Percentiles rank a stretch among this genome's conserved stretches.
These are phyloP conservation scores for Ptychochromis oligacanthus DNA, from an alignment of 2,113 vertebrate species.

Conservation along the genomic window DNA sequence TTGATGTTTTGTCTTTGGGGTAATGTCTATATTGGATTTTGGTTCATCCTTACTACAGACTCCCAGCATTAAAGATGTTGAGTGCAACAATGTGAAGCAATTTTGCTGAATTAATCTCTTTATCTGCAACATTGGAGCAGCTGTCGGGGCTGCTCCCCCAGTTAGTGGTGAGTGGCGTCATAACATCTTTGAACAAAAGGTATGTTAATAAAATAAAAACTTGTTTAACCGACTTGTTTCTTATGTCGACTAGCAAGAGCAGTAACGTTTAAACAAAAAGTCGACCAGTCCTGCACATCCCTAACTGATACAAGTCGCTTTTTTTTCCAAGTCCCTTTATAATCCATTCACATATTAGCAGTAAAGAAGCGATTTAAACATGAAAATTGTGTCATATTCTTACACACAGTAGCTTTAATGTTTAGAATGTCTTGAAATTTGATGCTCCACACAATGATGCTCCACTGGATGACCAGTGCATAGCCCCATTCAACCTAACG, in stretches of 20 bases:
- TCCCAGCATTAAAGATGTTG: background rate
- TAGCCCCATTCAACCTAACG: conserved; percentile 4
- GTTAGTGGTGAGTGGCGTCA: background rate
- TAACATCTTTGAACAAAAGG: background rate
- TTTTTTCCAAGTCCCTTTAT: background rate
- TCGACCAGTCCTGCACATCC: background rate
- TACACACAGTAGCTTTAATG: background rate
- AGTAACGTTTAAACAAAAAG: background rate
- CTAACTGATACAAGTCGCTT: background rate
- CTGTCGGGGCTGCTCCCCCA: background rate
- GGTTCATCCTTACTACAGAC: background rate
- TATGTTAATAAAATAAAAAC: background rate
- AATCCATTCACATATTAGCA: background rate
- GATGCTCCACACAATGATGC: conserved; percentile 12
- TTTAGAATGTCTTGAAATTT: background rate
- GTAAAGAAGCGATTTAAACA: background rate
- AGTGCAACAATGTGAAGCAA: background rate
- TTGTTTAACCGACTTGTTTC: background rate
- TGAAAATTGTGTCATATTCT: background rate
- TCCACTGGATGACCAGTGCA: conserved; percentile 27
- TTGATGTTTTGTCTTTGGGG: conserved; percentile 13
- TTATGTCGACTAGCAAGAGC: background rate
- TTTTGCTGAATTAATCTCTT: background rate
- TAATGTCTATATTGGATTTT: background rate
- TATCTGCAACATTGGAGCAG: background rate